These are phyloP conservation scores for Hirtodrosophila duncani DNA, from an alignment of 2,888 invertebrate species.

Conservation along the genomic window DNA sequence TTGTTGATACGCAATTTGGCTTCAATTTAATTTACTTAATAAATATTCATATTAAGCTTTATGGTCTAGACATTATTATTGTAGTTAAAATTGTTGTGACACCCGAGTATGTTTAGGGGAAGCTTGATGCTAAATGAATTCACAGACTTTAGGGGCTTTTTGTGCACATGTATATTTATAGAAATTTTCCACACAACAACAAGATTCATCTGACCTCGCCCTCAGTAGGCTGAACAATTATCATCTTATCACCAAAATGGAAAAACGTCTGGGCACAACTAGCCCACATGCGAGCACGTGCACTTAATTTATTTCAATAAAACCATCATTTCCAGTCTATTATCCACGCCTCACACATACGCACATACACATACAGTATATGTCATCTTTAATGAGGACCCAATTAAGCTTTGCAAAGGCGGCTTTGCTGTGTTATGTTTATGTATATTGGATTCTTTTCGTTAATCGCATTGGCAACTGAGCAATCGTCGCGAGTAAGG, in stretches of 20 bases:
- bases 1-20: constrained; percentile 67
- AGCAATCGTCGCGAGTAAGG: constrained; percentile 19
- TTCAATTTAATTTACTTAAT: constrained; percentile 72
- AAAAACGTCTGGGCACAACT: constrained; percentile 14
- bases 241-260: constrained; percentile 24
- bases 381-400: constrained; percentile 41
- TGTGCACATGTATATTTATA: no score
- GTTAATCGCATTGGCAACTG: constrained; percentile 64
- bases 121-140: constrained; percentile 39
- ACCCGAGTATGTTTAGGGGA: constrained; percentile 31
- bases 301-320: constrained; percentile 73
- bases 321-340: constrained; percentile 66
- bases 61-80: neutral
- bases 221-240: constrained; percentile 27
- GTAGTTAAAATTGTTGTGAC: constrained; percentile 8
- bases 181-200: no score
- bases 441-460: constrained; percentile 9
- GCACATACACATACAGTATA: constrained; percentile 9
- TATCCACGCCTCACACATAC: constrained; percentile 45
- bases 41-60: neutral
- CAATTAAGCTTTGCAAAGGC: constrained; percentile 51
- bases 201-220: constrained; percentile 3
- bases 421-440: neutral
- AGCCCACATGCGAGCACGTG: constrained; percentile 68
- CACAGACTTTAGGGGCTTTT: constrained; percentile 13